A percentile compares a stretch with the other conserved stretches of the same genome.
Evolutionary conservation across 2,113 vertebrate species (phyloP).

Genomic region (Microcebus ravelobensis): DNA sequence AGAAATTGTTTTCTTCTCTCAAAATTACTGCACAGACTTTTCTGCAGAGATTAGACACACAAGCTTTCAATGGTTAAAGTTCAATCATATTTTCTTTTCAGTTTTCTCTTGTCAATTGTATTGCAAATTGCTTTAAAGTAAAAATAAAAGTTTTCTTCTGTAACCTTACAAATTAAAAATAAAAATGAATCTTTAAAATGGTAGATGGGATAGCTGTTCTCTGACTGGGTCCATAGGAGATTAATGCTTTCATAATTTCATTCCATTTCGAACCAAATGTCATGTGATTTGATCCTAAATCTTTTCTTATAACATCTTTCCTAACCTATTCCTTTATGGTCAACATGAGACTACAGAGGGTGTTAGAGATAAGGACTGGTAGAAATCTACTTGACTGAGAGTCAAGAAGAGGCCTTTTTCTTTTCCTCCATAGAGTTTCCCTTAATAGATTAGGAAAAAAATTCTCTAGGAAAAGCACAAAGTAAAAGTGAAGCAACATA

Average conservation of each 20-base stretch:
- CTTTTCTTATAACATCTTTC: constrained; percentile 11
- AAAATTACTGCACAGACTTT: constrained; percentile 45
- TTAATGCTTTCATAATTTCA: constrained; percentile 23
- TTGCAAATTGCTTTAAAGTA: constrained; percentile 35
- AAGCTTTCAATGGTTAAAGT: constrained; percentile 43
- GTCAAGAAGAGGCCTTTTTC: neutral
- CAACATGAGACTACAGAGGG: neutral
- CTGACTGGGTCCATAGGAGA: neutral
- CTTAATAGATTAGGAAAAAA: constrained; percentile 20
- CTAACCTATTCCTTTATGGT: neutral
- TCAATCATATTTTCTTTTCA: constrained; percentile 6
- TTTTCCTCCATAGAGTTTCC: neutral
- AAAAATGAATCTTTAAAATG: constrained; percentile 42
- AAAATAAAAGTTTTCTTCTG: constrained; percentile 54
- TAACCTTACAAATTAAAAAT: constrained; percentile 32
- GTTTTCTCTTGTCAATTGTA: constrained; percentile 46
- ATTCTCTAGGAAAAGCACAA: neutral
- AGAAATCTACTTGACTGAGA: neutral
- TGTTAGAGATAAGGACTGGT: constrained; percentile 7
- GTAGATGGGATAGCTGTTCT: neutral
- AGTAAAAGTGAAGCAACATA: constrained; percentile 21
- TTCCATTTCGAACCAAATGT: constrained; percentile 8
- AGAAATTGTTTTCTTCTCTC: neutral
- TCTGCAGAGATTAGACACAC: constrained; percentile 6
- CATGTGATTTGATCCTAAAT: neutral